Evolutionary conservation across 2,797 vertebrate genomes (phyloP).

Genomic region (Microcaecilia unicolor): DNA sequence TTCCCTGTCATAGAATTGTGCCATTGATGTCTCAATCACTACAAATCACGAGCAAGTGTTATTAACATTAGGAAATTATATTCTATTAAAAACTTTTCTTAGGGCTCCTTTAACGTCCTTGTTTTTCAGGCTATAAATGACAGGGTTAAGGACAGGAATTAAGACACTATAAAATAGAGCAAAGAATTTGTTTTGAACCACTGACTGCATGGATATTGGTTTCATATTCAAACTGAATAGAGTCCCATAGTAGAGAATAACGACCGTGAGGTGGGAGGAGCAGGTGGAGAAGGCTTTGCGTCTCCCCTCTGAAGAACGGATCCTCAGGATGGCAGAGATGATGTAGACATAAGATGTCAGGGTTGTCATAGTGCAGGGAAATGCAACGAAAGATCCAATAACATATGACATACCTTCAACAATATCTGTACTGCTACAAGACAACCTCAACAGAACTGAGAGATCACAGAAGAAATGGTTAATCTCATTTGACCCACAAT

Average conservation of each 20-base stretch:
- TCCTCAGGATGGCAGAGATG: conserved; percentile 8
- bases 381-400: neutral
- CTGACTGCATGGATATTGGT: conserved; percentile 4
- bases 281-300: conserved; percentile 4
- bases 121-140: conserved; percentile 27
- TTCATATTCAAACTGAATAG: conserved; percentile 20
- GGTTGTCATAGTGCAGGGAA: conserved; percentile 3
- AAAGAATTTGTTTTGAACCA: conserved; percentile 11
- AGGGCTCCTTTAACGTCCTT: conserved; percentile 23
- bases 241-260: conserved; percentile 14
- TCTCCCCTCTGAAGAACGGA: neutral
- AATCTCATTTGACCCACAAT: conserved; percentile 8
- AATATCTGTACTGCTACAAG: neutral
- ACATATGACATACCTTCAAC: conserved; percentile 14
- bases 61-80: no score
- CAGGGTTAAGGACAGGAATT: conserved; percentile 25
- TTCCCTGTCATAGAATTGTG: no score
- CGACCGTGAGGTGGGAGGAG: conserved; percentile 11
- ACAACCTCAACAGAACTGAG: conserved; percentile 16
- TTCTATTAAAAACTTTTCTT: no score
- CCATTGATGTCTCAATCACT: no score
- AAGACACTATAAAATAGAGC: conserved; percentile 18
- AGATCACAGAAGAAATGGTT: conserved; percentile 18
- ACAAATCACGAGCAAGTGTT: no score
- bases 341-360: conserved; percentile 11